These are phyloP conservation scores for Pampusana beccarii DNA, from an alignment of 2,113 vertebrate genomes.

Conservation along the genomic window DNA sequence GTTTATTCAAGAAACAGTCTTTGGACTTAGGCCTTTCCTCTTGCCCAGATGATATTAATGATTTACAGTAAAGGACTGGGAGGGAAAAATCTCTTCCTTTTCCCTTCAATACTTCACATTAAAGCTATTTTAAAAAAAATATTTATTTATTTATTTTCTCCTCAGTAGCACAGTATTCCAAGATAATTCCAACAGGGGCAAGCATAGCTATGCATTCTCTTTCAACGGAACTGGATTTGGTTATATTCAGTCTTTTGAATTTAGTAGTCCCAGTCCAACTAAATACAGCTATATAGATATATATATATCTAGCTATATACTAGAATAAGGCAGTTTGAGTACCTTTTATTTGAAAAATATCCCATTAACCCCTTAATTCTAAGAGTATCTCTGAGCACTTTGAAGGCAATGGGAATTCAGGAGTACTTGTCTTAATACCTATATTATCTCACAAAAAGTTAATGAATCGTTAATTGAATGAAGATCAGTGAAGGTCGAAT, in stretches of 20 bases:
- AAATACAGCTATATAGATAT: background rate
- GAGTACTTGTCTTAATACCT: background rate
- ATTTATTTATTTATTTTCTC: background rate
- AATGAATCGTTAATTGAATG: constrained; percentile 27
- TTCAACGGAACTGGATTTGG: background rate
- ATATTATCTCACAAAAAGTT: constrained; percentile 1
- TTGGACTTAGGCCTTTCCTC: background rate
- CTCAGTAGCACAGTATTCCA: background rate
- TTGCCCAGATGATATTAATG: background rate
- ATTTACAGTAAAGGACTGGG: background rate
- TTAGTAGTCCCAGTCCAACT: background rate
- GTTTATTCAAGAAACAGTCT: background rate
- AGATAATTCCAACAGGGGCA: background rate
- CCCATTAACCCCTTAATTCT: background rate
- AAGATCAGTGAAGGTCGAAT: constrained; percentile 29
- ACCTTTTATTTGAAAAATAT: background rate
- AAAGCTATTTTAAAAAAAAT: background rate
- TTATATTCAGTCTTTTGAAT: background rate
- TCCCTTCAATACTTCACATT: background rate
- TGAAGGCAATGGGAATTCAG: background rate
- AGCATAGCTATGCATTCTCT: background rate
- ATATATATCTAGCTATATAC: too few species aligned
- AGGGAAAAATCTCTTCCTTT: background rate
- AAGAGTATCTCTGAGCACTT: background rate
- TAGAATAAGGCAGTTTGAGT: background rate